Base-by-base conservation (phyloP, 2,113 vertebrate genomes). In the Microcebus jonahi region DNA sequence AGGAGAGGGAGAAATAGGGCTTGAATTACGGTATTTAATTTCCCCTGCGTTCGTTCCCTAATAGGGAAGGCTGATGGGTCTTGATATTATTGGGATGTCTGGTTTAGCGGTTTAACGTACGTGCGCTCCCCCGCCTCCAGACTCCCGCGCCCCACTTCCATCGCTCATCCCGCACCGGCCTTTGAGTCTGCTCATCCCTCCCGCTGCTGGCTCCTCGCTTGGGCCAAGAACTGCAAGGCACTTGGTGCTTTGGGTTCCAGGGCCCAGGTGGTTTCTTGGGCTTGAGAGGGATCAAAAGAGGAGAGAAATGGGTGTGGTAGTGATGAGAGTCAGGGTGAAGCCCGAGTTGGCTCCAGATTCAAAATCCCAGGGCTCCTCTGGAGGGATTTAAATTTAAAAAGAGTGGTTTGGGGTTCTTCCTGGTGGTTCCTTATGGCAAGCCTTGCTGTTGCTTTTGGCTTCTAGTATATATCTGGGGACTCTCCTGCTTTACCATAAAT, bases 401-500 rank as follows among this genome's bases (percentile, higher is more conserved):
- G 39, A 45, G 6, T 27, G 20, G 34, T 55, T 88, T 50, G n/a
- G 27, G 20, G 70, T 91, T 91, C 42, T 91, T 83, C 45, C 73
- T 79, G 29, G 42, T 83, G 21, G 8, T 1, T 80, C 53, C 12
- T 29, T 13, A 1, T 71, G 20, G 12, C 48, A 90, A 88, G 68
- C 55, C 11, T 31, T 70, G 34, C 23, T 79, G 96, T 42, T 71
- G 42, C 45, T 73, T 94, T 88, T 55, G 77, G 45, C 36, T 90
- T 93, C n/a, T 63, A 48, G 9, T 45, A n/a, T 45, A 7, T 29
- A 63, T 73, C 27, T 71, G 68, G 79, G 67, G 36, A 86, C 48
- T 68, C 29, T 42, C 73, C 55, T 87, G 39, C 53, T 92, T 93
- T 92, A 42, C 42, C 63, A 53, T 87, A 86, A 92, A 94, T 92